Evolutionary conservation across 1,140 invertebrate species (phyloP), one percentile per base, ranked within the genome.

Genomic region (Antheraea pernyi): DNA sequence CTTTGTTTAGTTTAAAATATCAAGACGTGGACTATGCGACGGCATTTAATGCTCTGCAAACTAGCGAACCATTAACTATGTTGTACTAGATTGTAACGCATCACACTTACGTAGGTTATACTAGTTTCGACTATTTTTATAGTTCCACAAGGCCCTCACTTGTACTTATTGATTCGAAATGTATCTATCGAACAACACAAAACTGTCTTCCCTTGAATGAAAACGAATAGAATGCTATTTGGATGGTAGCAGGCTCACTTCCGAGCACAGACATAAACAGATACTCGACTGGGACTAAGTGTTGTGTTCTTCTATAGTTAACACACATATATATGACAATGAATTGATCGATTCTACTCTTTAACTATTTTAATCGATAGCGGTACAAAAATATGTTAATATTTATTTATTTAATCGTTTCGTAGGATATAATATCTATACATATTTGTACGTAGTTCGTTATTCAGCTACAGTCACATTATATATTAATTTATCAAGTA

Each of bases 301-400:
- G n/a, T 65, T 46, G n/a, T 48, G 63, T 65, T 65, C 63, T 46
- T 42, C 39, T 13, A 65, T 22, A 46, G 7, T 65, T 73, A 42
- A 42, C 36, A n/a, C n/a, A n/a, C n/a, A 65, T 42, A 70, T 63
- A 16, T 7, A 62, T 67, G 68, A 69, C 58, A 69, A 66, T 67
- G 39, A 78, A 81, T 78, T 88, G 83, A 81, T 89, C 84, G 81
- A 72, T 85, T 78, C 82, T 85, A 89, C 71, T 70, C 71, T 73
- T 79, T 78, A 79, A 81, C 83, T 88, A 86, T 86, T 84, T n/a
- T 79, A 81, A 78, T 82, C 70, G 74, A 77, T 81, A 85, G 61
- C 83, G 85, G 83, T 91, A 90, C 75, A 91, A 90, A 91, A 90
- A 91, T 89, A 91, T 71, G 46, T 70, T 62, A 82, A 81, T 84